These are phyloP conservation scores for Drosophila elegans DNA, from an alignment of 1,140 invertebrate species.

Conservation along the genomic window DNA sequence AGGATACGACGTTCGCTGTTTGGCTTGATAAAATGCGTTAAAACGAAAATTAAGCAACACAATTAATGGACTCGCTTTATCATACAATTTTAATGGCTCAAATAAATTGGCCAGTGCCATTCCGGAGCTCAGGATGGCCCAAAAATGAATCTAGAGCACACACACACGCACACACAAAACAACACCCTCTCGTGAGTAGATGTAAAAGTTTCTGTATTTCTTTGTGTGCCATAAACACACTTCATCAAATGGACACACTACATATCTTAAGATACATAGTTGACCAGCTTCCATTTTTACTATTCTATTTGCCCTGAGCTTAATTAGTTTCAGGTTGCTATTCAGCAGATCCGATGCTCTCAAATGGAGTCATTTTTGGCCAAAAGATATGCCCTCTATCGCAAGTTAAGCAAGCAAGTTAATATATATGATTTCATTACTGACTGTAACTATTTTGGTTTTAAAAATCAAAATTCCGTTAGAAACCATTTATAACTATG, in stretches of 20 bases:
- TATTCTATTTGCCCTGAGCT: constrained; percentile 38
- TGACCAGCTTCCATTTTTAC: constrained; percentile 21
- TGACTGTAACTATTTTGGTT: too few species aligned
- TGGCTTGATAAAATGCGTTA: constrained; percentile 78
- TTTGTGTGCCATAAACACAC: constrained; percentile 20
- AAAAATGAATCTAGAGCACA: constrained; percentile 20
- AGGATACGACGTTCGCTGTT: constrained; percentile 40
- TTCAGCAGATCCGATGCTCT: constrained; percentile 5
- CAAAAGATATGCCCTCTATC: neutral
- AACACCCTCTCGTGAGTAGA: constrained; percentile 4
- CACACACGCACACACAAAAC: constrained; percentile 7
- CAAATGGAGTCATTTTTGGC: constrained; percentile 10
- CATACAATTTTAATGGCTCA: constrained; percentile 80
- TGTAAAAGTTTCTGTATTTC: constrained; percentile 35
- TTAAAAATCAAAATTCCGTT: too few species aligned
- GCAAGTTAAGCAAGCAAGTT: too few species aligned
- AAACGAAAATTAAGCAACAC: constrained; percentile 82
- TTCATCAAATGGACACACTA: constrained; percentile 1
- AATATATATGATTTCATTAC: too few species aligned
- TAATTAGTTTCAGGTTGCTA: constrained; percentile 49
- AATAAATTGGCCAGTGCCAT: constrained; percentile 74
- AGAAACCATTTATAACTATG: too few species aligned
- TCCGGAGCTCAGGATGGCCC: constrained; percentile 33
- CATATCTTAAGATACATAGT: constrained; percentile 3
- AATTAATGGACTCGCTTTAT: constrained; percentile 78